Conservation (phyloP, 92 coral and sea anemone species). For the Actinostola sp. region DNA sequence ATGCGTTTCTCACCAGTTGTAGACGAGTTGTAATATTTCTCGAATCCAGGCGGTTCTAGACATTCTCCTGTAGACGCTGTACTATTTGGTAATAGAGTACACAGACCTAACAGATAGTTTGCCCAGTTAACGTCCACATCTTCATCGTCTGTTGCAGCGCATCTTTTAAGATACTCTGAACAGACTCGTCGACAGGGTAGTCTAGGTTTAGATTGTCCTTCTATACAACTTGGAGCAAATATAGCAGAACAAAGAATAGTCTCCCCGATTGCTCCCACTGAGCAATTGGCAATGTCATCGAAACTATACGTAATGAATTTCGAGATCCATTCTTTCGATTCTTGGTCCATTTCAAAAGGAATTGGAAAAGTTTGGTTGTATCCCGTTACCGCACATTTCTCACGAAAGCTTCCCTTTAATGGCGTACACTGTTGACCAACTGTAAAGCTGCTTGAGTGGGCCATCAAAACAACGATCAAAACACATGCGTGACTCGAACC, state of each 20-base stretch:
- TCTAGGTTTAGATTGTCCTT: constrained; percentile 36
- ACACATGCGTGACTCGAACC: too few species aligned
- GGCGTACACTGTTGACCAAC: background rate
- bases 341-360: background rate
- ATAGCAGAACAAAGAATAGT: constrained; percentile 29
- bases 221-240: constrained; percentile 48
- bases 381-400: constrained; percentile 12
- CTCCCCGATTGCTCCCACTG: constrained; percentile 26
- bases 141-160: too few species aligned
- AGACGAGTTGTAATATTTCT: constrained; percentile 10
- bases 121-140: too few species aligned
- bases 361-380: constrained; percentile 14
- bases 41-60: constrained; percentile 36
- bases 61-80: constrained; percentile 26
- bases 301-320: background rate
- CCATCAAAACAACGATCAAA: too few species aligned
- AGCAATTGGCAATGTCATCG: constrained; percentile 1
- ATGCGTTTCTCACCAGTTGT: constrained; percentile 25
- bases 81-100: constrained; percentile 31
- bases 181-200: constrained; percentile 72
- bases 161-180: constrained; percentile 67
- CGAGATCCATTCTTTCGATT: background rate
- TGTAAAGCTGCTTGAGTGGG: too few species aligned
- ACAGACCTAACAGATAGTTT: constrained; percentile 8
- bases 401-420: background rate